Conservation (phyloP, 2,113 vertebrate genomes). For the Stigmatopora nigra region DNA sequence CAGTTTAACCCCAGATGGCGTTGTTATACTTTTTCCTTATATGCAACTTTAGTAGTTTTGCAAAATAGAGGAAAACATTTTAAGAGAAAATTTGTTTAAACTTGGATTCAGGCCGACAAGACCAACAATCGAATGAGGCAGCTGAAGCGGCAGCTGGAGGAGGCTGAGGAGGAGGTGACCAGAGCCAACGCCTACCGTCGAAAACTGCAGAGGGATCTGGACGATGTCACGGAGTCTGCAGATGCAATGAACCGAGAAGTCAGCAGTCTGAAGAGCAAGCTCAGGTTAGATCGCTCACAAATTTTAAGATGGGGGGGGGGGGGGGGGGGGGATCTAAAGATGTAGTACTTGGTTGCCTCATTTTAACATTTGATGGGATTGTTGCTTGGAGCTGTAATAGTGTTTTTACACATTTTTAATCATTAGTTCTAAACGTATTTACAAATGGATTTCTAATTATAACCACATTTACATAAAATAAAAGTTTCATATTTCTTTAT, state of each 20-base stretch:
- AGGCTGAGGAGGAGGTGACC: slow-evolving; percentile 78
- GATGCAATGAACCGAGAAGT: slow-evolving; percentile 82
- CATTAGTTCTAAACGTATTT: too few relatives aligned
- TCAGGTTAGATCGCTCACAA: slow-evolving; percentile 63
- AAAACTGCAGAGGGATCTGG: slow-evolving; percentile 80
- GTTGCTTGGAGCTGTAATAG: too few relatives aligned
- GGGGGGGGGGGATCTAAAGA: neutral
- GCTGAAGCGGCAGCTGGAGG: slow-evolving; percentile 83
- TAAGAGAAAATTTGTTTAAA: neutral
- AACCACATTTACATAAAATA: too few relatives aligned
- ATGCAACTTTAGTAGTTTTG: too few relatives aligned
- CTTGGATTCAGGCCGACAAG: slow-evolving; percentile 72
- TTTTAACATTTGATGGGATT: neutral
- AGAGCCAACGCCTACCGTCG: slow-evolving; percentile 75
- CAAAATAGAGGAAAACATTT: neutral
- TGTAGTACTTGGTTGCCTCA: neutral
- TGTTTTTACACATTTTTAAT: too few relatives aligned
- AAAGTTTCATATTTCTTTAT: too few relatives aligned
- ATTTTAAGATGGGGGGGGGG: too few relatives aligned
- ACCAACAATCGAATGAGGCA: slow-evolving; percentile 74
- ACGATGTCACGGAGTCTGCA: slow-evolving; percentile 73
- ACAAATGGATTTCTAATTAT: too few relatives aligned
- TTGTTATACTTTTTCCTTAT: too few relatives aligned
- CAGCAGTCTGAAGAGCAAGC: slow-evolving; percentile 73
- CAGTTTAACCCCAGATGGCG: neutral